Percentiles rank a stretch among this genome's conserved stretches.
phyloP scores from a whole-genome alignment of 1,140 invertebrate genomes.

The Brachionus rubens region DNA sequence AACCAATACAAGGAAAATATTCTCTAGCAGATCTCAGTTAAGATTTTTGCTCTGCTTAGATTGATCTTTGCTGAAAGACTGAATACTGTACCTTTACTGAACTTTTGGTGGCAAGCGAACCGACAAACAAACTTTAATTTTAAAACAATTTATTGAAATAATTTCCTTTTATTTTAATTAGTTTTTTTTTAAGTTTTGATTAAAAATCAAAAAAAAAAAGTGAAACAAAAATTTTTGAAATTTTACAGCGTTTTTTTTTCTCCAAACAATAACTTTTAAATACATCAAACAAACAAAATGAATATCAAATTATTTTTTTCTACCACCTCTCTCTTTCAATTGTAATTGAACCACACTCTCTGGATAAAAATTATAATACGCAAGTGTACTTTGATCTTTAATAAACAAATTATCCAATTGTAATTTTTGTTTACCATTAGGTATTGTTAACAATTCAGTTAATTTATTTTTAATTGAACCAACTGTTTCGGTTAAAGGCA shows the following conservation, averaged over 20 bases:
- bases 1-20: too few species aligned
- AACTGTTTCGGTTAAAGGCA: constrained; percentile 74
- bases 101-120: too few species aligned
- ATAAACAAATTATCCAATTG: constrained; percentile 89
- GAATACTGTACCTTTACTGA: too few species aligned
- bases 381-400: constrained; percentile 90
- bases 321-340: constrained; percentile 92
- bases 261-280: neutral
- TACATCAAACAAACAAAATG: neutral
- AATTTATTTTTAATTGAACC: constrained; percentile 75
- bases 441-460: constrained; percentile 83
- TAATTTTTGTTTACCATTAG: constrained; percentile 94
- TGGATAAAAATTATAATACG: constrained; percentile 87
- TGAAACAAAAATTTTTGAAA: too few species aligned
- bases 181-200: too few species aligned
- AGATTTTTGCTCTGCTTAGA: too few species aligned
- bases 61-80: too few species aligned
- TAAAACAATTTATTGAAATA: too few species aligned
- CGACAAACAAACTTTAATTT: too few species aligned
- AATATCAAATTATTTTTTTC: constrained; percentile 77
- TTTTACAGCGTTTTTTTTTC: too few species aligned
- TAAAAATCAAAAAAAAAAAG: constrained; percentile 18
- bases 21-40: too few species aligned
- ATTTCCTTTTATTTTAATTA: too few species aligned
- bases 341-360: constrained; percentile 80